Evolutionary conservation across 2,113 vertebrate species (phyloP), one percentile per base, ranked within the genome.

Genomic region (Notiomystis cincta): DNA sequence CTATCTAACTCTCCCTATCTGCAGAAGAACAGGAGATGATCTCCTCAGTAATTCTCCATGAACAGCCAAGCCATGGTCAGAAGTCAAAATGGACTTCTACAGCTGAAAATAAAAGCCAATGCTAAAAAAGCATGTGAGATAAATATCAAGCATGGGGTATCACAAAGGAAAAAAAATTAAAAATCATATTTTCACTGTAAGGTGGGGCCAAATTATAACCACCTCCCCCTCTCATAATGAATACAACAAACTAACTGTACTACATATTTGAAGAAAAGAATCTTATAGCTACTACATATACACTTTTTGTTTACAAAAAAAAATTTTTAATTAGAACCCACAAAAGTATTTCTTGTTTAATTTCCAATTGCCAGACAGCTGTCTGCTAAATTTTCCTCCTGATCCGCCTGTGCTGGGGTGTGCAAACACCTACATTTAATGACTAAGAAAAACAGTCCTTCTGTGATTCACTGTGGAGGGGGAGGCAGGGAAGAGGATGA

Each of bases 371-470:
- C 87, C 84, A 95, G 93, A 96, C 95, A 93, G 87, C 47, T 92
- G 42, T 75, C 92, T 75, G 53, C 79, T 91, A 84, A 89, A 83
- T 96, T 93, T 86, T 94, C 50, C 71, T 86, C 72, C 79, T 25
- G 30, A 80, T 66, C 45, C 50, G 72, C 54, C 35, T 57, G 60
- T 6, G 19, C 50, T 38, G 81, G 65, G 48, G 66, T 61, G 76
- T 71, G 62, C 79, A 82, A 94, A 96, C 90, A 93, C 95, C 96
- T 84, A 96, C 94, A 64, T 80, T 35, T 82, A 94, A 83, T 96
- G 93, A 95, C 53, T 96, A 94, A 96, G 89, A 95, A 85, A 85
- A 94, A 91, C 86, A 82, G 53, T 21, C 35, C 38, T 94, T 44
- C 71, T 47, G 44, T 86, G 90, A 95, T 92, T 89, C 93, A 96